A percentile compares a stretch with the other conserved stretches of the same genome.
Evolutionary conservation across 2,113 vertebrate species (phyloP).

Genomic region (Mus musculus): DNA sequence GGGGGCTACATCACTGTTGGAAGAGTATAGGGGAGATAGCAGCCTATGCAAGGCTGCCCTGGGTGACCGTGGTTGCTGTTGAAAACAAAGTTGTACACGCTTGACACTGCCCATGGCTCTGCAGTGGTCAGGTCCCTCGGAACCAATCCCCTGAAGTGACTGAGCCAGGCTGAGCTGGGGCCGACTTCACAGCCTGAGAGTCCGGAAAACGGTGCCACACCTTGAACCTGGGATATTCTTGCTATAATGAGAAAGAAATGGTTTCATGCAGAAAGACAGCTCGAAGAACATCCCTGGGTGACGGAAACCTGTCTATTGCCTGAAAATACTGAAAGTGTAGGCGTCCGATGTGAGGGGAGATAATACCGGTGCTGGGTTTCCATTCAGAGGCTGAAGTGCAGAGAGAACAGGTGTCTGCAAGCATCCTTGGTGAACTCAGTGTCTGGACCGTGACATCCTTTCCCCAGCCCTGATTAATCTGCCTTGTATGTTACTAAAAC

Average conservation of each 20-base stretch:
- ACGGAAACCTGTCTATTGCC: not conserved
- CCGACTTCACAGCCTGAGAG: not conserved
- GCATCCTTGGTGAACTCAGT: not conserved
- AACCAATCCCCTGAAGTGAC: conserved; percentile 3
- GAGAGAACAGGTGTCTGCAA: not conserved
- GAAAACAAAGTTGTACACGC: conserved; percentile 20
- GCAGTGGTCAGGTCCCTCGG: not conserved
- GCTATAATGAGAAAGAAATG: conserved; percentile 6
- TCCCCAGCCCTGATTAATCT: not conserved
- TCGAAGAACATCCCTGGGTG: conserved; percentile 51
- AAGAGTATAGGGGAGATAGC: not conserved
- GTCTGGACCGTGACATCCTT: not conserved
- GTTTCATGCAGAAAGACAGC: not conserved
- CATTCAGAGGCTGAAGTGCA: conserved; percentile 13
- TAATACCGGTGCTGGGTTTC: not conserved
- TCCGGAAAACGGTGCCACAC: conserved; percentile 21
- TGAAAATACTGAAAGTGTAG: conserved; percentile 39
- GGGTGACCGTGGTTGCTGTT: conserved; percentile 1
- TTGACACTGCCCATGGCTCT: not conserved
- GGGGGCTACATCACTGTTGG: not conserved
- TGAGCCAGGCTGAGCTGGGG: not conserved
- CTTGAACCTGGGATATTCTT: not conserved
- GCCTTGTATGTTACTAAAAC: conserved; percentile 42
- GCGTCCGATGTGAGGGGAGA: not conserved
- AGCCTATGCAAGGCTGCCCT: not conserved